A percentile compares a stretch with the other conserved stretches of the same genome.
phyloP scores from a whole-genome alignment of 2,797 vertebrate genomes.

The Argyrosomus regius region DNA sequence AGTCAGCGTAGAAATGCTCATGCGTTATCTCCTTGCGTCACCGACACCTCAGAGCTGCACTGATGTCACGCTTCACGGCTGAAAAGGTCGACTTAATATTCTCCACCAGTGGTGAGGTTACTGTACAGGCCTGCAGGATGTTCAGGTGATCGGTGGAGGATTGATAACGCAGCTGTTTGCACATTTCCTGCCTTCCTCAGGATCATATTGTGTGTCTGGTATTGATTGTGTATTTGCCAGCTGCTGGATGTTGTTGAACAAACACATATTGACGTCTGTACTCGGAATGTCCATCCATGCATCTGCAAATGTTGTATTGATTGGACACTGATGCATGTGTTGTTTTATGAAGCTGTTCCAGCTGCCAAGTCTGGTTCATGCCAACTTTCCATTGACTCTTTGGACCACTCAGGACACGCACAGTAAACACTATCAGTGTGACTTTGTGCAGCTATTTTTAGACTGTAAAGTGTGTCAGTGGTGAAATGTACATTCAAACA shows the following conservation, averaged over 20 bases:
- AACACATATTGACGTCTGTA: constrained; percentile 26
- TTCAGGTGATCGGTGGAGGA: constrained; percentile 22
- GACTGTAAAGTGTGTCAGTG: too few species aligned
- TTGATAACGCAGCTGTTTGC: constrained; percentile 1
- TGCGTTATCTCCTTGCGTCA: constrained; percentile 12
- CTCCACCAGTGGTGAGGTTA: background rate
- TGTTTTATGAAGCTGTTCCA: background rate
- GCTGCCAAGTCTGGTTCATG: background rate
- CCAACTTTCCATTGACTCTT: constrained; percentile 46
- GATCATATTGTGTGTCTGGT: background rate
- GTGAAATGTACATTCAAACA: too few species aligned
- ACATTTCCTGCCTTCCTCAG: background rate
- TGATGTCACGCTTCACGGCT: constrained; percentile 4
- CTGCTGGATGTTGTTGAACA: constrained; percentile 13
- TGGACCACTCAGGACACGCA: background rate
- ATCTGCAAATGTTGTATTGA: constrained; percentile 31
- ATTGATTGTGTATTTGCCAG: constrained; percentile 15
- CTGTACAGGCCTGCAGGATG: constrained; percentile 5
- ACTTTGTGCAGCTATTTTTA: background rate
- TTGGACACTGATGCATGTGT: background rate
- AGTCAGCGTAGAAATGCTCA: background rate
- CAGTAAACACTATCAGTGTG: background rate
- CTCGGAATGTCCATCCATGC: constrained; percentile 16
- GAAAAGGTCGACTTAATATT: constrained; percentile 9
- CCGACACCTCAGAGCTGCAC: constrained; percentile 8